Evolutionary conservation across 2,888 invertebrate species (phyloP).

Genomic region (Chloroclysta siterata): DNA sequence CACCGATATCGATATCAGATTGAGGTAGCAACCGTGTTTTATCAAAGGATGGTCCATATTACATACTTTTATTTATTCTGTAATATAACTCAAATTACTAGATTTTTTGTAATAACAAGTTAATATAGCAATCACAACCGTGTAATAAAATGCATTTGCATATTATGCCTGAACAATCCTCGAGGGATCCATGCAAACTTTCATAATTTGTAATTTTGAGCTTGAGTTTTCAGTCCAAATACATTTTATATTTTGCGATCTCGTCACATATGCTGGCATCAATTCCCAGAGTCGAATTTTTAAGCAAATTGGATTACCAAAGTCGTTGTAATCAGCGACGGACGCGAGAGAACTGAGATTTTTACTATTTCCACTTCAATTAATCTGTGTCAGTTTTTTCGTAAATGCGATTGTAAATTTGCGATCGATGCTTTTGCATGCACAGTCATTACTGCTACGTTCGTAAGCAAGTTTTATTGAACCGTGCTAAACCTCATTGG

Average conservation of each 20-base stretch:
- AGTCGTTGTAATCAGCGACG: constrained; percentile 39
- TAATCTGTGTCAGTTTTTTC: constrained; percentile 45
- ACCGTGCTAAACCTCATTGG: constrained; percentile 41
- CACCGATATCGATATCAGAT: background rate
- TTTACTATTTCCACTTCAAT: constrained; percentile 52
- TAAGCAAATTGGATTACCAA: constrained; percentile 38
- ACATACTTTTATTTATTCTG: no score
- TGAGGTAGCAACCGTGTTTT: background rate
- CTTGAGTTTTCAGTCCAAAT: constrained; percentile 39
- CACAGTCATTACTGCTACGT: constrained; percentile 40
- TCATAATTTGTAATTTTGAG: constrained; percentile 38
- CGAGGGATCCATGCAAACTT: constrained; percentile 35
- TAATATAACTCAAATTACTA: constrained; percentile 29
- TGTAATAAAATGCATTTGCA: constrained; percentile 36
- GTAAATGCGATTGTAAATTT: constrained; percentile 13
- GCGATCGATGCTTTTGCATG: constrained; percentile 11
- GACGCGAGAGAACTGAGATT: constrained; percentile 45
- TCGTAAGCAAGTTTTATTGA: constrained; percentile 43
- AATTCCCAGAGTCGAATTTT: constrained; percentile 37
- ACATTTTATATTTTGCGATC: constrained; percentile 40
- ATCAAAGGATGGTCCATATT: background rate
- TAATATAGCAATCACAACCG: constrained; percentile 37
- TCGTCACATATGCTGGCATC: constrained; percentile 41
- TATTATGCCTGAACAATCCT: constrained; percentile 30
- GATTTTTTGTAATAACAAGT: constrained; percentile 24